These are phyloP conservation scores for Philhelius pedissequus DNA, from an alignment of 2,888 invertebrate genomes.

Conservation along the genomic window DNA sequence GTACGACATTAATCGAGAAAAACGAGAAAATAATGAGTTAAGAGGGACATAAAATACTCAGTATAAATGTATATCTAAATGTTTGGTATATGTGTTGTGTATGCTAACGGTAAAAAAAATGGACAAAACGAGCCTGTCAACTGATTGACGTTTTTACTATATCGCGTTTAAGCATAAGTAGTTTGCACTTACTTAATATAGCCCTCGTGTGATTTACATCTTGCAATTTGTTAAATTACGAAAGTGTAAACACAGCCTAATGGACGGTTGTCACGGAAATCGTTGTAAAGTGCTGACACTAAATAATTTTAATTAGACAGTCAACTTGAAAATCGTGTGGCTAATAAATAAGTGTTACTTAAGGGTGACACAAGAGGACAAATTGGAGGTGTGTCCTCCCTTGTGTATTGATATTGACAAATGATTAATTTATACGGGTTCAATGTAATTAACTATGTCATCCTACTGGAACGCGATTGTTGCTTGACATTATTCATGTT, in stretches of 20 bases:
- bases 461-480: slow-evolving; percentile 53
- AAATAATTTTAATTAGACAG: slow-evolving; percentile 69
- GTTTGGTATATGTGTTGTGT: neutral
- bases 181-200: slow-evolving; percentile 10
- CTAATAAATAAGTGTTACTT: slow-evolving; percentile 25
- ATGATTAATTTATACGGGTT: slow-evolving; percentile 58
- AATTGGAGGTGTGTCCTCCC: slow-evolving; percentile 16
- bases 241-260: slow-evolving; percentile 67
- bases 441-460: slow-evolving; percentile 60
- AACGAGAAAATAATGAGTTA: slow-evolving; percentile 60
- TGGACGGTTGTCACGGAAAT: slow-evolving; percentile 67
- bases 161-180: slow-evolving; percentile 26
- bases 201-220: slow-evolving; percentile 60
- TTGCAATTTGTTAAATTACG: slow-evolving; percentile 64
- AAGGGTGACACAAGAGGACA: slow-evolving; percentile 7
- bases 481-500: slow-evolving; percentile 41
- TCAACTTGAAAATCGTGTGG: slow-evolving; percentile 65
- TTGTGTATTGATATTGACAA: slow-evolving; percentile 46
- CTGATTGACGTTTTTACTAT: slow-evolving; percentile 31
- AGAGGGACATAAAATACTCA: neutral
- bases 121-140: slow-evolving; percentile 19
- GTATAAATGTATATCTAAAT: neutral
- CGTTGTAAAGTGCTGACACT: slow-evolving; percentile 66
- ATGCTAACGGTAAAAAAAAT: neutral
- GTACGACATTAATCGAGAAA: slow-evolving; percentile 54